Evolutionary conservation across 2,113 vertebrate genomes (phyloP), one percentile per base, ranked within the genome.

Genomic region (Megalops atlanticus): DNA sequence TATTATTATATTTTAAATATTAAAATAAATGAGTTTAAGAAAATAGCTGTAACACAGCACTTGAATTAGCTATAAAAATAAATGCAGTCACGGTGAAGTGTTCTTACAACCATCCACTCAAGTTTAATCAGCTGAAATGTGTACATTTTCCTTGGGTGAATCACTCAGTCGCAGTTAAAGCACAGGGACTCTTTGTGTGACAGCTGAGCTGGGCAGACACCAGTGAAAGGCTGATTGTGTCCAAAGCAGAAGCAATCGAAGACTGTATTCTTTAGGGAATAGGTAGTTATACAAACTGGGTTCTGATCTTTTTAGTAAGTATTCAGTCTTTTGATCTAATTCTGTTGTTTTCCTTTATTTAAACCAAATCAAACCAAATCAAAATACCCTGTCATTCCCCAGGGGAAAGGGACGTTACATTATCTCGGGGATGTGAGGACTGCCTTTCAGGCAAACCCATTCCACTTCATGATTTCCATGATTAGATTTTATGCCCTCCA

Each of bases 401-500:
- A 41, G 79, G 31, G 75, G 79, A 84, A 73, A 47, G 39, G 16
- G 79, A 39, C 81, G 86, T 31, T 64, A n/a, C 81, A 84, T 87
- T 89, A 84, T 43, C 14, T 81, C 47, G 76, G 76, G 70, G 58
- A 45, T 85, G 80, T 84, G 47, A 79, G 79, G 49, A 64, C 81
- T 79, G 82, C 84, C 64, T 81, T 18, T 58, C 38, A 75, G 49
- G 10, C 38, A 43, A 27, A 27, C 38, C n/a, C 15, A 43, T 39
- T 72, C n/a, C 10, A 33, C 24, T 39, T 21, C 40, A 68, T 35
- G 21, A 40, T 74, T 73, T 40, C 71, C 70, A 18, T 38, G 36
- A 80, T 69, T 74, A 47, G 76, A 77, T 72, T 36, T 81, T 76
- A 39, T 88, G 85, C 88, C 89, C 89, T 86, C 79, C 11, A 89